Base-by-base conservation (phyloP, 64 coral and sea anemone genomes). In the Pachyseris speciosa region DNA sequence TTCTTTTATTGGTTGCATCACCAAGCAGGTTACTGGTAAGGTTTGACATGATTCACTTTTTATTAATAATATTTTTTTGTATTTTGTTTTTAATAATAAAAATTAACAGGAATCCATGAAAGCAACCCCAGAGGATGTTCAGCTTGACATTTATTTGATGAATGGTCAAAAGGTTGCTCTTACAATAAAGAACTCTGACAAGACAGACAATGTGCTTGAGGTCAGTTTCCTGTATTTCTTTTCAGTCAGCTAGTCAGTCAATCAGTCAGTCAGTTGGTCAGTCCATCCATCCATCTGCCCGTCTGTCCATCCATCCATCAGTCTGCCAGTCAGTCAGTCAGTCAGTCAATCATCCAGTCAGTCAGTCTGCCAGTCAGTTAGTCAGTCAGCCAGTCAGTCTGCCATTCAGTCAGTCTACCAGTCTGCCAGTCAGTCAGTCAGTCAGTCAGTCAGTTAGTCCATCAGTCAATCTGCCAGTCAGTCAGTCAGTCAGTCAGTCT, bases 61-160 rank as follows among this genome's bases (percentile, higher is more conserved):
- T 16, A 5, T 60, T 24, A 19, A 60, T 22, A 6, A 8, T 67
- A 7, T 33, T 4, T 10, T 67, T 67, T 31, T 33, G 30, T 67
- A 12, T 16, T 34, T 38, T 69, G 73, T 17, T 64, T 81, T 78
- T 17, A 44, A 20, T 48, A 78, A 59, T 69, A 99, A 94, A 86
- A 99, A 49, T 28, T 48, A 78, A 59, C 67, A 99, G 97, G 90
- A 99, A 49, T 84, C 76, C 29, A 43, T 36, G 38, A 86, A 95
- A 44, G 73, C 86, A 22, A 65, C 74, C 19, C 52, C 90, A 87
- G 90, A 99, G 55, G 75, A 51, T 83, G 90, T 93, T 68, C 36
- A 92, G 38, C 27, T 99, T 33, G 97, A 99, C 32, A 55, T 99
- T 67, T 99, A 90, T 83, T 72, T 99, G 37, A 99, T 99, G 97